Conservation (phyloP, 1,140 invertebrate genomes). For the Chelonus insularis region DNA sequence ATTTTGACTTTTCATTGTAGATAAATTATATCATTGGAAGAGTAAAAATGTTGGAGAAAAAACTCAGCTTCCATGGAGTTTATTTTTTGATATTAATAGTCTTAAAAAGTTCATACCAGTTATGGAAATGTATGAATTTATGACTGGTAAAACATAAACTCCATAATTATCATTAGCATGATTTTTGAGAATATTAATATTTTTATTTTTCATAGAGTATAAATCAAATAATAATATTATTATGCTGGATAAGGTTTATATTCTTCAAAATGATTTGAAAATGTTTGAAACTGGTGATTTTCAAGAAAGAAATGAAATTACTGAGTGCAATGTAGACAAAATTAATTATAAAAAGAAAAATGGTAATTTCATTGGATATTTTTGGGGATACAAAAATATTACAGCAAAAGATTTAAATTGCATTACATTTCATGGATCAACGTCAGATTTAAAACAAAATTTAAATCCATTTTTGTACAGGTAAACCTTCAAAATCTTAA, state of each 20-base stretch:
- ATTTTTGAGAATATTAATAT: no score
- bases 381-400: conserved; percentile 70
- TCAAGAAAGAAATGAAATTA: conserved; percentile 77
- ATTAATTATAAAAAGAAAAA: conserved; percentile 59
- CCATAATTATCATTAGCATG: no score
- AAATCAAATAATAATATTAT: conserved; percentile 54
- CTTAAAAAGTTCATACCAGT: conserved; percentile 81
- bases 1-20: conserved; percentile 34
- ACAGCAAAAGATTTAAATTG: conserved; percentile 71
- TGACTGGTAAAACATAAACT: conserved; percentile 69
- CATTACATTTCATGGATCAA: conserved; percentile 82
- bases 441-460: conserved; percentile 64
- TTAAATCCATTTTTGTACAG: conserved; percentile 48
- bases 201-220: no score
- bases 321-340: conserved; percentile 58
- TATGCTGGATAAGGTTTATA: conserved; percentile 74
- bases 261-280: conserved; percentile 84
- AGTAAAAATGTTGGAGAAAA: conserved; percentile 61
- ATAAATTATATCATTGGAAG: conserved; percentile 84
- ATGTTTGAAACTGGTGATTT: conserved; percentile 82
- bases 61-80: conserved; percentile 71
- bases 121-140: conserved; percentile 84
- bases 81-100: conserved; percentile 86
- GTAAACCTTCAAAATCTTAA: conserved; percentile 33
- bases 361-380: conserved; percentile 55